These are phyloP conservation scores for Rousettus madagascariensis DNA, from an alignment of 2,797 vertebrate species.

Conservation along the genomic window DNA sequence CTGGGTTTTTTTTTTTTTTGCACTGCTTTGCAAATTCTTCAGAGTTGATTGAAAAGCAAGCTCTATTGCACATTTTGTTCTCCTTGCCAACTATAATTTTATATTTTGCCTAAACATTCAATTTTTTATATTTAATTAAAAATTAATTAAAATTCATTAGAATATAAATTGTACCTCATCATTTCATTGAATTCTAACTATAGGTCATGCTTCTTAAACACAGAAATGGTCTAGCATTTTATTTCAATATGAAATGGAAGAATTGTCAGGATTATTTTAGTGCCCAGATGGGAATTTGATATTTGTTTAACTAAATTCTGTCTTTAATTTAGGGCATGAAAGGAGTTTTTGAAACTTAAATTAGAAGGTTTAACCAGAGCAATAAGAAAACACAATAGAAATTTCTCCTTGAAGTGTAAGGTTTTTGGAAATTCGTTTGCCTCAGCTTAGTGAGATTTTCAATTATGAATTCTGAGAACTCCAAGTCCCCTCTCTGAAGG, in stretches of 20 bases:
- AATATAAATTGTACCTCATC: constrained; percentile 65
- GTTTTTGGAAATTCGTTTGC: constrained; percentile 20
- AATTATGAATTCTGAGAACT: neutral
- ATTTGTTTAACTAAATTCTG: constrained; percentile 53
- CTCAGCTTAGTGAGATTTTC: neutral
- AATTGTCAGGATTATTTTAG: constrained; percentile 29
- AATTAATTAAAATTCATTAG: constrained; percentile 73
- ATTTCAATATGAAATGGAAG: constrained; percentile 28
- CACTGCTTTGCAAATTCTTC: neutral
- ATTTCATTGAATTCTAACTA: constrained; percentile 57
- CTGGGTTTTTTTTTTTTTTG: neutral
- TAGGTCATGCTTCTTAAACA: constrained; percentile 60
- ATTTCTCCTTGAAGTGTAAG: neutral
- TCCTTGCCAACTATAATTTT: constrained; percentile 42
- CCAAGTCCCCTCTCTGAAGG: neutral
- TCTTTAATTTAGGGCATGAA: constrained; percentile 58
- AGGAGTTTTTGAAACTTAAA: neutral
- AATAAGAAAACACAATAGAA: constrained; percentile 27
- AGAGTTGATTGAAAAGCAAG: neutral
- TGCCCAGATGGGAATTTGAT: constrained; percentile 5
- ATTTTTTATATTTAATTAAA: constrained; percentile 75
- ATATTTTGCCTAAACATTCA: constrained; percentile 56
- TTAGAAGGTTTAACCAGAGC: neutral
- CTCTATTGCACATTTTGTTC: neutral
- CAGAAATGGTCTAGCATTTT: constrained; percentile 52